Conservation (phyloP, 2,113 vertebrate species). For the Excalfactoria chinensis region DNA sequence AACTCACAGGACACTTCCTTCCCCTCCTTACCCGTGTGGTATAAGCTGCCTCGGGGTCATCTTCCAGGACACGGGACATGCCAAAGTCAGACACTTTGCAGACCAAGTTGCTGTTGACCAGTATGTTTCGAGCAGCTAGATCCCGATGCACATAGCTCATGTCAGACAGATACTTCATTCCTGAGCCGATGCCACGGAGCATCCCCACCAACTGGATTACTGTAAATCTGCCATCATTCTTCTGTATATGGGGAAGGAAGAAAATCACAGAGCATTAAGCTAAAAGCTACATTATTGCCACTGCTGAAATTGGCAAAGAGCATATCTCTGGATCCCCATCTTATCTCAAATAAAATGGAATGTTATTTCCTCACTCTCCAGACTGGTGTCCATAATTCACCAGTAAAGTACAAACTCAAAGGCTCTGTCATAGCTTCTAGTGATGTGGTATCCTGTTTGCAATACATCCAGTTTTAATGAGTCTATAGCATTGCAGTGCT, state of each 20-base stretch:
- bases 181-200: constrained; percentile 94
- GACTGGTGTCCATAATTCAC: constrained; percentile 66
- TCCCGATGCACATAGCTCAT: constrained; percentile 99
- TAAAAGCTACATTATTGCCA: constrained; percentile 42
- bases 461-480: constrained; percentile 68
- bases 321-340: background rate
- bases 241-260: constrained; percentile 75
- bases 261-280: constrained; percentile 44
- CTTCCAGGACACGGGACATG: constrained; percentile 96
- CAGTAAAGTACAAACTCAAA: background rate
- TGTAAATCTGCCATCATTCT: constrained; percentile 97
- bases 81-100: constrained; percentile 99
- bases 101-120: constrained; percentile 98
- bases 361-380: constrained; percentile 38
- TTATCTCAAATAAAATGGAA: constrained; percentile 26
- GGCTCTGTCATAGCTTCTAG: constrained; percentile 45
- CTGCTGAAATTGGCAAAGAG: constrained; percentile 9
- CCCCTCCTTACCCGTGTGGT: constrained; percentile 89
- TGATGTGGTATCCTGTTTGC: constrained; percentile 34
- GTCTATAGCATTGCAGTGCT: background rate
- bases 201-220: constrained; percentile 98
- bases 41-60: constrained; percentile 95
- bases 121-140: constrained; percentile 94
- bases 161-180: constrained; percentile 98
- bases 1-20: background rate